Base-by-base conservation (phyloP, 1,140 invertebrate species). In the Stegodyphus dumicola region DNA sequence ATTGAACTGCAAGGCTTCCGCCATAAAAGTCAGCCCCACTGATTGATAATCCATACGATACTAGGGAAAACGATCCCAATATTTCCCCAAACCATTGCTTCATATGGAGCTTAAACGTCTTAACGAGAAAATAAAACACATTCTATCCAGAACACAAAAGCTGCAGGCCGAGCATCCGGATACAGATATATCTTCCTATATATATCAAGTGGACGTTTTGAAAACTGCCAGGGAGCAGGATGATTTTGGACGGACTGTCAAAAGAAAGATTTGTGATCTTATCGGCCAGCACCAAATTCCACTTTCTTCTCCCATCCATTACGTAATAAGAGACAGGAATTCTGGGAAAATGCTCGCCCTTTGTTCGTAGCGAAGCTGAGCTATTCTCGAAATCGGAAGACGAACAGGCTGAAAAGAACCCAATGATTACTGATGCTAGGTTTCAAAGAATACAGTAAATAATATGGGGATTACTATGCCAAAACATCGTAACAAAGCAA, bases 221-320 rank as follows among this genome's bases (percentile, higher is more conserved):
- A 83, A 83, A 83, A 83, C 48, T 66, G 18, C 17, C 6, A 5
- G 69, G 69, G 11, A n/a, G 78, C 6, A 56, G 65, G 78, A 80
- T 80, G 78, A 80, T 80, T 80, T 67, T 64, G 80, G 80, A 83
- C 80, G 70, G 64, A 83, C 80, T 83, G 80, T 83, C 80, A 83
- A 75, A 75, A 64, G 71, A 80, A 75, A 83, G 71, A 75, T 83
- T 66, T 83, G 80, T 75, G 71, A 75, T 83, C 48, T 75, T 83
- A 75, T 75, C 71, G 71, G 18, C 11, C 17, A 70, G 56, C 56
- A 75, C 80, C 70, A 83, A 53, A 83, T 83, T 75, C 80, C 80
- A 83, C 80, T 83, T 75, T 83, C 48, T n/a, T 52, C 70, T 75
- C 52, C 78, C 70, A 83, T 83, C 80, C 80, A 83, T 83, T 83